Evolutionary conservation across 2,888 invertebrate species (phyloP), one percentile per base, ranked within the genome.

Genomic region (Dermolepida albohirtum): DNA sequence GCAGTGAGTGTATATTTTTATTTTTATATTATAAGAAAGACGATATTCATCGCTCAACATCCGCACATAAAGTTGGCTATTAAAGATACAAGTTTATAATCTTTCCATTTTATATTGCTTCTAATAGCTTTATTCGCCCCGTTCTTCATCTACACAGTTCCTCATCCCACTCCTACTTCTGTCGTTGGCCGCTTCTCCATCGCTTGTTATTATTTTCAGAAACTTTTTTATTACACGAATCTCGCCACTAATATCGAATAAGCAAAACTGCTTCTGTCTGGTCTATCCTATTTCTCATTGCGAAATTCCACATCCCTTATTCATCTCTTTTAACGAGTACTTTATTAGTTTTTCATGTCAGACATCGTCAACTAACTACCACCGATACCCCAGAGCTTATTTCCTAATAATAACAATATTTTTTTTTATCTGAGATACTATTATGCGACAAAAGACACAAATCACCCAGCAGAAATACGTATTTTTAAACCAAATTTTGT

Each of bases 181-280:
- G 40, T 17, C 54, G 14, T 14, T 11, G 8, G 16, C 22, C 4
- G 22, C 22, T 22, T 22, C 22, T 22, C 22, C 22, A 22, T 22
- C 22, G 16, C 16, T 40, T 54, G 67, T 79, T 81, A 80, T 81
- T 83, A 84, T 84, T 84, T 84, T 82, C 84, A 81, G 80, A 84
- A 83, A 34, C 6, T 82, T 84, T 85, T 84, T 85, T 84, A 85
- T 84, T 84, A 82, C 82, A 77, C 78, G 82, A 84, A 84, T 85
- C 84, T 84, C 81, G 83, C 34, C 34, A 10, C 83, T 84, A 79
- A 80, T 80, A 79, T 78, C 77, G 75, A 78, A 78, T 75, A 74
- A 77, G 78, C 77, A 73, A 76, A 77, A 77, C 52, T 16, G 51
- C 22, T 52, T 64, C n/a, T 49, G 10, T 62, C 22, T 62, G 43